Evolutionary conservation across 2,888 invertebrate genomes (phyloP).

Genomic region (Arge pagana): DNA sequence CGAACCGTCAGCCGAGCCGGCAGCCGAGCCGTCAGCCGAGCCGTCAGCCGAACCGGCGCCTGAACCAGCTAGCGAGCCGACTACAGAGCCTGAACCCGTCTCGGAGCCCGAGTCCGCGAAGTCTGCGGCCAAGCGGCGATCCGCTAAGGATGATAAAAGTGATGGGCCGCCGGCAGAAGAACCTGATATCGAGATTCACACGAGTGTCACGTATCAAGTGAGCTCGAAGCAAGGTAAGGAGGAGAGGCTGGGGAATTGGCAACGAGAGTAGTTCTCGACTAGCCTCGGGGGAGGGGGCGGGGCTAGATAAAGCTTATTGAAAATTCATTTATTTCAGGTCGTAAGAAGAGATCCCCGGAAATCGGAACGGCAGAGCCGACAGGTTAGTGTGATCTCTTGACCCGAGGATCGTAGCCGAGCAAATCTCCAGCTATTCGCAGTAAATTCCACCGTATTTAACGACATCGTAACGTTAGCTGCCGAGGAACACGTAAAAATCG

Average conservation of each 20-base stretch:
- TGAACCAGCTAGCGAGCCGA: slow-evolving; percentile 51
- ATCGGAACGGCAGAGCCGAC: slow-evolving; percentile 35
- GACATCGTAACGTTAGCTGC: too few species aligned
- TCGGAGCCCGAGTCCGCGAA: slow-evolving; percentile 42
- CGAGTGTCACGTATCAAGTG: slow-evolving; percentile 79
- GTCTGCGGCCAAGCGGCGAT: slow-evolving; percentile 49
- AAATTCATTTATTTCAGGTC: slow-evolving; percentile 41
- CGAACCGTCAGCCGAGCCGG: slow-evolving; percentile 52
- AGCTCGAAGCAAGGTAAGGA: slow-evolving; percentile 67
- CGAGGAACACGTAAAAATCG: slow-evolving; percentile 1
- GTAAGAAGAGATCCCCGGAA: slow-evolving; percentile 46
- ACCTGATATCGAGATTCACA: slow-evolving; percentile 73
- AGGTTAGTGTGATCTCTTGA: slow-evolving; percentile 33
- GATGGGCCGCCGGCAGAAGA: slow-evolving; percentile 45
- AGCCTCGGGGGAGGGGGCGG: too few species aligned
- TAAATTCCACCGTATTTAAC: too few species aligned
- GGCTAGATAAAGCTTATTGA: slow-evolving; percentile 1
- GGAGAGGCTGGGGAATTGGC: too few species aligned
- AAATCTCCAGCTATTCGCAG: too few species aligned
- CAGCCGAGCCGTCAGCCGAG: slow-evolving; percentile 47
- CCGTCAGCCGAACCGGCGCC: slow-evolving; percentile 49
- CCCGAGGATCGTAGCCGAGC: slow-evolving; percentile 19
- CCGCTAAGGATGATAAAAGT: slow-evolving; percentile 44
- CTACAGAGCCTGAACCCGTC: slow-evolving; percentile 40
- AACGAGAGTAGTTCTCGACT: too few species aligned